Conservation (phyloP, 2,113 vertebrate genomes). For the Glareola pratincola region DNA sequence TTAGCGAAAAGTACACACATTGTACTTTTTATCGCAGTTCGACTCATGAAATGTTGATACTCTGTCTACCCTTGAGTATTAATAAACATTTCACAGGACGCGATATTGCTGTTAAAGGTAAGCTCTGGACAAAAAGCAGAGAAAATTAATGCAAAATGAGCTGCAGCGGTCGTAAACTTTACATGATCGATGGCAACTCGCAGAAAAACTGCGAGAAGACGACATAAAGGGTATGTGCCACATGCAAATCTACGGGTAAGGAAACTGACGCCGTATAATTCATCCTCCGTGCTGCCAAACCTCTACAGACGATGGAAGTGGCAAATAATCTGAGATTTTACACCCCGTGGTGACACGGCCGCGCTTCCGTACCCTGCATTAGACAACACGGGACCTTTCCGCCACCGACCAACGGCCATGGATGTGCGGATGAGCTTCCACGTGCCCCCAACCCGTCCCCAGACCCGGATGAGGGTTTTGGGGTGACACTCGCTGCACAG, state of each 20-base stretch:
- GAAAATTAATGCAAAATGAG: constrained; percentile 28
- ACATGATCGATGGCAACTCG: constrained; percentile 10
- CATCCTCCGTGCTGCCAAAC: not conserved
- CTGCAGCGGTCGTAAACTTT: constrained; percentile 28
- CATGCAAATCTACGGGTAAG: not conserved
- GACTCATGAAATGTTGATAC: not conserved
- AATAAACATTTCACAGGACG: not conserved
- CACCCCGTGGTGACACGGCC: not conserved
- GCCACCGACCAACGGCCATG: constrained; percentile 43
- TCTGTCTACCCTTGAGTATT: not conserved
- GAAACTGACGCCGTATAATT: not conserved
- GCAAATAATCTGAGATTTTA: constrained; percentile 35
- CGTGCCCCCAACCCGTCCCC: not conserved
- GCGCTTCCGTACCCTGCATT: not conserved
- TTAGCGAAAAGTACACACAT: not conserved
- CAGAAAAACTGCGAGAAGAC: not conserved
- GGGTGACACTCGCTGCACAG: not conserved
- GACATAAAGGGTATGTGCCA: not conserved
- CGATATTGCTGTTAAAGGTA: not conserved
- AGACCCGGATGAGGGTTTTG: not conserved
- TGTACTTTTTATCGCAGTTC: not conserved
- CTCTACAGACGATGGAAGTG: not conserved
- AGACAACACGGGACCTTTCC: not conserved
- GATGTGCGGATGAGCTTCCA: constrained; percentile 34
- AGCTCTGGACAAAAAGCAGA: constrained; percentile 46